A percentile compares a stretch with the other conserved stretches of the same genome.
Evolutionary conservation across 2,888 invertebrate genomes (phyloP).

Genomic region (Flexamia atlantica): DNA sequence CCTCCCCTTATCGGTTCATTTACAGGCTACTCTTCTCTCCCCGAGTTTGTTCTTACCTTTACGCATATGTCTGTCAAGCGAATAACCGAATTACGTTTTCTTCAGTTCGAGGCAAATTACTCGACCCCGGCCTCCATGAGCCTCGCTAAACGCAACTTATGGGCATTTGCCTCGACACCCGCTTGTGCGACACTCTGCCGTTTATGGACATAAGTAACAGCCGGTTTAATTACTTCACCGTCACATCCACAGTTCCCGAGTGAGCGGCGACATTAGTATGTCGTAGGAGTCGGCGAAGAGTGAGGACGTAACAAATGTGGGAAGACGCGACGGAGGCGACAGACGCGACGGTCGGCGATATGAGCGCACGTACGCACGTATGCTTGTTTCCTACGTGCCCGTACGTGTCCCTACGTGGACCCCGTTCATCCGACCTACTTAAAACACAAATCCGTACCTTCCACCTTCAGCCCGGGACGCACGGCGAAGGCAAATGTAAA

Average conservation of each 20-base stretch:
- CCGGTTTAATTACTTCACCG: not conserved
- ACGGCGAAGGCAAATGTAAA: conserved; percentile 18
- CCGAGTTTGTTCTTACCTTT: too few species aligned
- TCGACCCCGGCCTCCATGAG: too few species aligned
- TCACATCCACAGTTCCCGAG: not conserved
- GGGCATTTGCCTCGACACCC: too few species aligned
- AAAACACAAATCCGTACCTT: conserved; percentile 26
- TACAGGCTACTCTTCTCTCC: too few species aligned
- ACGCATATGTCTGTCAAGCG: too few species aligned
- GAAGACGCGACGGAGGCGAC: conserved; percentile 7
- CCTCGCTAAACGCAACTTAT: too few species aligned
- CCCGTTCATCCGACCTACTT: conserved; percentile 3
- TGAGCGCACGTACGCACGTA: conserved; percentile 33
- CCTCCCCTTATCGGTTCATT: too few species aligned
- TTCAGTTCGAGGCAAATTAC: too few species aligned
- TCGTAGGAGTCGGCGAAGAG: conserved; percentile 1
- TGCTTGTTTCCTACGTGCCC: conserved; percentile 39
- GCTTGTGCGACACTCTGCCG: too few species aligned
- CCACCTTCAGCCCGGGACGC: not conserved
- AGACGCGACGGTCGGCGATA: conserved; percentile 19
- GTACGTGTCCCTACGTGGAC: not conserved
- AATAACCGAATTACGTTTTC: too few species aligned
- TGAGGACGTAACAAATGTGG: conserved; percentile 43
- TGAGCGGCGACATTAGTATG: conserved; percentile 31
- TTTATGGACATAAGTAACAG: too few species aligned